These are phyloP conservation scores for Lithophane socia DNA, from an alignment of 2,888 invertebrate species.

Conservation along the genomic window DNA sequence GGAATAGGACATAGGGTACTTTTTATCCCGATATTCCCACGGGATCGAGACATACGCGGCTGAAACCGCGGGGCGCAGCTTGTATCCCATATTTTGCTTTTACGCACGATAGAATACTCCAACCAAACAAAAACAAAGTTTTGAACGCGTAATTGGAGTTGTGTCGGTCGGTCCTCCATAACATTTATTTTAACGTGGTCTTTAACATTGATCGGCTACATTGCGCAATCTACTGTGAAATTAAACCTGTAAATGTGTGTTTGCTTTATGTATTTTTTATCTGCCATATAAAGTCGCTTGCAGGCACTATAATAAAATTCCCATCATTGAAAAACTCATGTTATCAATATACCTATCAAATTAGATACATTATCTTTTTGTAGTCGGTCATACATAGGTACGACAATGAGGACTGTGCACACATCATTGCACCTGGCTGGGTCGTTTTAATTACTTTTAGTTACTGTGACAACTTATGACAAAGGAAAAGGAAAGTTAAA, in stretches of 20 bases:
- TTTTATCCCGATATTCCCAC: too few species aligned
- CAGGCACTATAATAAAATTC: conserved; percentile 10
- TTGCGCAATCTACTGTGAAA: conserved; percentile 66
- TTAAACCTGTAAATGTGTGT: conserved; percentile 61
- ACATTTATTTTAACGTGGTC: conserved; percentile 62
- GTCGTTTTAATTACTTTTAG: background rate
- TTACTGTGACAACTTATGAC: too few species aligned
- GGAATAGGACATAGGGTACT: too few species aligned
- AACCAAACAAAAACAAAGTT: conserved; percentile 31
- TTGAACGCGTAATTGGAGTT: conserved; percentile 43
- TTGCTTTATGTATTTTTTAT: conserved; percentile 54
- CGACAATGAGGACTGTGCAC: background rate
- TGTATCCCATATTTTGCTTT: conserved; percentile 11
- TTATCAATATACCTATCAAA: conserved; percentile 14
- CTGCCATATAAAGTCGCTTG: conserved; percentile 29
- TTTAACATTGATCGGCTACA: conserved; percentile 58
- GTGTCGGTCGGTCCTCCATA: conserved; percentile 48
- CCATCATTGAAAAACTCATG: conserved; percentile 35
- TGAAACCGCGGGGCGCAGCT: too few species aligned
- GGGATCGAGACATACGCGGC: too few species aligned
- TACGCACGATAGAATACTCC: conserved; percentile 17
- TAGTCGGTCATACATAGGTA: background rate
- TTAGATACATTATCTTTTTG: conserved; percentile 16
- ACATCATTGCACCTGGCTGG: background rate
- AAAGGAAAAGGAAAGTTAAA: too few species aligned